Conservation (phyloP, 2,888 invertebrate genomes). For the Galerucella nymphaeae region DNA sequence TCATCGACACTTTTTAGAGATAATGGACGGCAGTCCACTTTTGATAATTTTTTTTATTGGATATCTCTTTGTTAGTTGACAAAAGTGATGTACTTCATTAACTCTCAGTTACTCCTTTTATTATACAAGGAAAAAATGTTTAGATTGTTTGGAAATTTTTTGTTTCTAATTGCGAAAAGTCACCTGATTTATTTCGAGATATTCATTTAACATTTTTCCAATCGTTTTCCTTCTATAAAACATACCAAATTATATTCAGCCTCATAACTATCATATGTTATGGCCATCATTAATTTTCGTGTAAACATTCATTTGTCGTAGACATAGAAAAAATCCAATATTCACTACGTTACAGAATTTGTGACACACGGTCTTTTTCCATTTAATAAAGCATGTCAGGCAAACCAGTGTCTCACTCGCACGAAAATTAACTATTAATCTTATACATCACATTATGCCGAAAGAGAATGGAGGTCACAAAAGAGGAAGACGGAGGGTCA, state of each 20-base stretch:
- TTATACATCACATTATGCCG: slow-evolving; percentile 44
- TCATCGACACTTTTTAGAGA: slow-evolving; percentile 20
- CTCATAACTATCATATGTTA: too few species aligned
- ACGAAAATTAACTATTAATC: slow-evolving; percentile 51
- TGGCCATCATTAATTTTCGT: slow-evolving; percentile 18
- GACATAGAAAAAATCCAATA: slow-evolving; percentile 22
- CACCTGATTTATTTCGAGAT: too few species aligned
- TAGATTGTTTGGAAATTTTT: too few species aligned
- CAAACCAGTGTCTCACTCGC: slow-evolving; percentile 43
- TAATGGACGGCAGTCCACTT: slow-evolving; percentile 24
- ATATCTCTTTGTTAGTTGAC: slow-evolving; percentile 10
- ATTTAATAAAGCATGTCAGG: slow-evolving; percentile 42
- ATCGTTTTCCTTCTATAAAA: too few species aligned
- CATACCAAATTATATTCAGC: too few species aligned
- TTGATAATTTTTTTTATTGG: neutral
- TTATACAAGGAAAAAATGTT: neutral
- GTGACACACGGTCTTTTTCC: slow-evolving; percentile 40
- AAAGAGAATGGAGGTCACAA: slow-evolving; percentile 37
- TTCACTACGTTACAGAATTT: slow-evolving; percentile 36
- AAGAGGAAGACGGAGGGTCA: slow-evolving; percentile 41
- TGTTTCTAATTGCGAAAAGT: too few species aligned
- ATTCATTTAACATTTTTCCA: too few species aligned
- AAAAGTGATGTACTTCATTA: neutral
- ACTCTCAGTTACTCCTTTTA: neutral
- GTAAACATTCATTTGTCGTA: slow-evolving; percentile 22